phyloP scores from a whole-genome alignment of 2,113 vertebrate genomes.

The Macrotis lagotis region DNA sequence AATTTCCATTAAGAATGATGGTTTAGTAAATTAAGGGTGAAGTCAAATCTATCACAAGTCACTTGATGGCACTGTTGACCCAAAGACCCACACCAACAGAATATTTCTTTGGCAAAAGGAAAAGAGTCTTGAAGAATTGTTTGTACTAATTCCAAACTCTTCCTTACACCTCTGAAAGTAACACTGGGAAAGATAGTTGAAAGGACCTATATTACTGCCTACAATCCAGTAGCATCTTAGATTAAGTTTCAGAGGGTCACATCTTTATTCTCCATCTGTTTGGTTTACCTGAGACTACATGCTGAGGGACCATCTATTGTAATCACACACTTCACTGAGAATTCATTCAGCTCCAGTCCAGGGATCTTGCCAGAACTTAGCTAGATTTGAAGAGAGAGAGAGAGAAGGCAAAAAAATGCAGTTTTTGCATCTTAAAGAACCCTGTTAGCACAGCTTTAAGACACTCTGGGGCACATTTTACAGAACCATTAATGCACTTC shows the following conservation, averaged over 20 bases:
- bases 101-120: neutral
- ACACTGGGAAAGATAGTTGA: neutral
- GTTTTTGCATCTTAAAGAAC: neutral
- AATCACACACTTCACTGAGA: neutral
- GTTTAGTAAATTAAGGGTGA: neutral
- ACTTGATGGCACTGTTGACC: neutral
- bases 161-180: neutral
- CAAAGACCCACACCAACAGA: neutral
- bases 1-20: neutral
- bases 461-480: fast-evolving
- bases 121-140: neutral
- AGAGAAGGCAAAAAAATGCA: neutral
- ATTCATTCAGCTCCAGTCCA: neutral
- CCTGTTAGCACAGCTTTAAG: neutral
- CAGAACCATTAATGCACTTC: neutral
- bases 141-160: neutral
- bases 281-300: slow-evolving; percentile 16
- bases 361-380: fast-evolving
- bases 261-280: neutral
- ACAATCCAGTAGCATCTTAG: neutral
- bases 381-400: neutral
- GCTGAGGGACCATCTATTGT: slow-evolving; percentile 42
- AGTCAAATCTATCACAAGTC: neutral
- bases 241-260: neutral
- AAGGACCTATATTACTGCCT: neutral